Percentiles rank a stretch among this genome's conserved stretches.
phyloP scores from a whole-genome alignment of 2,888 invertebrate species.

The Andrena chrysosceles region DNA sequence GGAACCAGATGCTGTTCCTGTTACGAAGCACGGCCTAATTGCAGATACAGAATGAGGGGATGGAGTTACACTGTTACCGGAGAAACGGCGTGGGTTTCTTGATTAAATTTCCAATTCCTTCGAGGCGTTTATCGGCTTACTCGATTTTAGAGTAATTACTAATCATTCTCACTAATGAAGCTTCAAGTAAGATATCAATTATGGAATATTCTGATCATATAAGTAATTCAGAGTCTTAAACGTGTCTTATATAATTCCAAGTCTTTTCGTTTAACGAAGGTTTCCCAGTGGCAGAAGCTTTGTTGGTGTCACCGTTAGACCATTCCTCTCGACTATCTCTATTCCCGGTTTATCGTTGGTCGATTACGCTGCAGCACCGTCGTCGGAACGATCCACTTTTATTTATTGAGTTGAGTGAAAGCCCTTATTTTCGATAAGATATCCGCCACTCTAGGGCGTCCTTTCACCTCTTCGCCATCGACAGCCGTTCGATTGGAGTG shows the following conservation, averaged over 20 bases:
- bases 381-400: constrained; percentile 26
- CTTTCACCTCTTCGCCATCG: constrained; percentile 15
- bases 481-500: constrained; percentile 9
- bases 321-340: constrained; percentile 34
- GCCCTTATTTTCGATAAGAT: constrained; percentile 33
- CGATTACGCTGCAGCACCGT: constrained; percentile 36
- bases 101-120: too few relatives aligned
- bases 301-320: not conserved
- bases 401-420: constrained; percentile 31
- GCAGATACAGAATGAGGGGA: too few relatives aligned
- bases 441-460: not conserved
- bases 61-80: too few relatives aligned
- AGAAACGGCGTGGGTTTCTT: too few relatives aligned
- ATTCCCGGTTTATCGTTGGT: constrained; percentile 25
- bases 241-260: too few relatives aligned
- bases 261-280: not conserved
- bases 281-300: not conserved
- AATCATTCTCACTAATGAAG: too few relatives aligned
- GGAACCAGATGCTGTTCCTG: not conserved
- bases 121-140: not conserved
- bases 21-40: not conserved
- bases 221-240: too few relatives aligned
- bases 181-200: not conserved
- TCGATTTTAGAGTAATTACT: not conserved
- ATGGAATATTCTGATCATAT: not conserved